Evolutionary conservation across 2,797 vertebrate genomes (phyloP).

Genomic region (Smutsia temminckii): DNA sequence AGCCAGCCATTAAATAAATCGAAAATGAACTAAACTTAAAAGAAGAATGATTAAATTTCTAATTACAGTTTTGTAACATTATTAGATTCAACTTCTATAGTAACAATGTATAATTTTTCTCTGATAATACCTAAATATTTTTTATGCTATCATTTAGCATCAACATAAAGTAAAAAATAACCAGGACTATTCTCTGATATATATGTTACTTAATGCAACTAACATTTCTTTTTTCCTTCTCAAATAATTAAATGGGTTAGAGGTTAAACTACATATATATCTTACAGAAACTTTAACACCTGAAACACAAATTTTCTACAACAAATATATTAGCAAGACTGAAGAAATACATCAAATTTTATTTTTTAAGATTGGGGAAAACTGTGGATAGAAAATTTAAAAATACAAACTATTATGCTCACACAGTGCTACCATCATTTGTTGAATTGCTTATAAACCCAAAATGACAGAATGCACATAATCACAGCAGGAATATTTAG

Average conservation of each 20-base stretch:
- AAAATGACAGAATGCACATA: not conserved
- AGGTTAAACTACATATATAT: not conserved
- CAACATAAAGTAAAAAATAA: conserved; percentile 23
- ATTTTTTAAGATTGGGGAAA: conserved; percentile 7
- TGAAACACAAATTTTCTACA: conserved; percentile 11
- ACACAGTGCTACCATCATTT: not conserved
- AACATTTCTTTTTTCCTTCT: not conserved
- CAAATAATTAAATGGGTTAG: conserved; percentile 33
- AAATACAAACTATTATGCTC: not conserved
- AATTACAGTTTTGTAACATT: not conserved
- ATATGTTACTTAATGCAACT: not conserved
- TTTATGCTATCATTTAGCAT: conserved; percentile 49
- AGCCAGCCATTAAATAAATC: conserved; percentile 59
- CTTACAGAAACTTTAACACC: conserved; percentile 24
- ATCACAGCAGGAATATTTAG: not conserved
- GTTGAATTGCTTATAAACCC: not conserved
- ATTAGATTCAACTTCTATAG: conserved; percentile 35
- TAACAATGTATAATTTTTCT: not conserved
- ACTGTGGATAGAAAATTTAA: not conserved
- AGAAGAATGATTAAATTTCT: conserved; percentile 34
- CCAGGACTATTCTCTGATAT: not conserved
- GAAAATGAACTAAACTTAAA: conserved; percentile 65
- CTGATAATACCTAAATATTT: conserved; percentile 29
- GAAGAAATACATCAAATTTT: not conserved
- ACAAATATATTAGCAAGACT: not conserved